phyloP scores from a whole-genome alignment of 2,113 vertebrate genomes.

The Oncorhynchus masou region DNA sequence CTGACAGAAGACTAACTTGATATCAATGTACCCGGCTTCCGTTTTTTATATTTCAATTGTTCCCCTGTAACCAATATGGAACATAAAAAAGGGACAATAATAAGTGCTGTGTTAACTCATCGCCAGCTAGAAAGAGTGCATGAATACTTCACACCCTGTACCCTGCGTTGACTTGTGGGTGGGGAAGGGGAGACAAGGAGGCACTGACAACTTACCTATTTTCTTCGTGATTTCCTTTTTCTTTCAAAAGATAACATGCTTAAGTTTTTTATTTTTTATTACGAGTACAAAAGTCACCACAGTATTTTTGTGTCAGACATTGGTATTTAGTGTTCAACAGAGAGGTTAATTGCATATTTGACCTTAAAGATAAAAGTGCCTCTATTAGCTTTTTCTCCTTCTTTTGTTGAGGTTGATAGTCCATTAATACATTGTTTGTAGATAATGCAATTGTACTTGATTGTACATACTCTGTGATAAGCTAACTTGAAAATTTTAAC shows the following conservation, averaged over 20 bases:
- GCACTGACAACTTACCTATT: slow-evolving; percentile 48
- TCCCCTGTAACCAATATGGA: slow-evolving; percentile 71
- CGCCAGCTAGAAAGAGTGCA: slow-evolving; percentile 34
- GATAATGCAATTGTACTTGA: slow-evolving; percentile 66
- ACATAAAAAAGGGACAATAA: slow-evolving; percentile 66
- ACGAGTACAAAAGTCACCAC: slow-evolving; percentile 37
- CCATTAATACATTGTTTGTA: slow-evolving; percentile 57
- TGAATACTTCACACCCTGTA: slow-evolving; percentile 61
- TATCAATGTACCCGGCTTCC: slow-evolving; percentile 60
- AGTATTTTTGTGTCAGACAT: slow-evolving; percentile 51
- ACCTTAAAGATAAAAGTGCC: slow-evolving; percentile 60
- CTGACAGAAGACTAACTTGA: slow-evolving; percentile 57
- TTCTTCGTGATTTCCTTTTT: slow-evolving; percentile 55
- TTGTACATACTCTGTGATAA: slow-evolving; percentile 46
- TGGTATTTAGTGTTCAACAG: slow-evolving; percentile 50
- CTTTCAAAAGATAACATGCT: slow-evolving; percentile 52
- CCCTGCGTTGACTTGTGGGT: slow-evolving; percentile 49
- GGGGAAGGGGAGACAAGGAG: slow-evolving; percentile 20
- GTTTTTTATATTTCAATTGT: slow-evolving; percentile 65
- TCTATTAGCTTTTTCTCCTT: slow-evolving; percentile 22
- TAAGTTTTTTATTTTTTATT: slow-evolving; percentile 51
- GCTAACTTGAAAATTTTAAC: slow-evolving; percentile 24
- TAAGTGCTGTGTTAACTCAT: slow-evolving; percentile 54
- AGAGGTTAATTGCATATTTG: slow-evolving; percentile 71
- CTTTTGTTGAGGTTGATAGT: slow-evolving; percentile 13